Evolutionary conservation across 2,797 vertebrate genomes (phyloP).

Genomic region (Antrozous pallidus): DNA sequence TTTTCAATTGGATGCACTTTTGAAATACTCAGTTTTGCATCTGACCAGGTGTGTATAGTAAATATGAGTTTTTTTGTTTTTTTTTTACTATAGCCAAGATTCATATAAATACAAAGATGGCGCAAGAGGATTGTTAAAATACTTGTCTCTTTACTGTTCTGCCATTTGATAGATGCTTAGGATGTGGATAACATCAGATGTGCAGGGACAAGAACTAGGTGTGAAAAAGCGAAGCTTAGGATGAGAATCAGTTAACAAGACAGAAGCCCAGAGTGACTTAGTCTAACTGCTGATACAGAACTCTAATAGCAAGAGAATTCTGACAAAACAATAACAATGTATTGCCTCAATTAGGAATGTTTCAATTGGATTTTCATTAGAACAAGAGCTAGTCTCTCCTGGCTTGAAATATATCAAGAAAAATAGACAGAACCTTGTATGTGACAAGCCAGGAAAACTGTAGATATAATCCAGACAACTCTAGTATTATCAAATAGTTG

Average conservation of each 20-base stretch:
- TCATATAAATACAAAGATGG: neutral
- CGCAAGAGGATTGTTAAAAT: neutral
- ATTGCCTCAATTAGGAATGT: neutral
- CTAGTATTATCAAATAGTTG: neutral
- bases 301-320: neutral
- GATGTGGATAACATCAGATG: neutral
- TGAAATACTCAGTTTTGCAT: conserved; percentile 70
- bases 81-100: neutral
- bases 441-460: neutral
- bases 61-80: neutral
- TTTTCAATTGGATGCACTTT: conserved; percentile 69
- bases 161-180: neutral
- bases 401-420: neutral
- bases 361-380: neutral
- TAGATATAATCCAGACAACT: neutral
- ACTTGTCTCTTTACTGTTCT: neutral
- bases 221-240: neutral
- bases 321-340: neutral
- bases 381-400: neutral
- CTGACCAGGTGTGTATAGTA: conserved; percentile 58
- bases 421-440: neutral
- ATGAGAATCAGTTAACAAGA: neutral
- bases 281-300: neutral
- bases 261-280: neutral
- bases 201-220: neutral